Percentiles rank a stretch among this genome's conserved stretches.
Evolutionary conservation across 2,113 vertebrate species (phyloP).

Genomic region (Zosterops pallidus): DNA sequence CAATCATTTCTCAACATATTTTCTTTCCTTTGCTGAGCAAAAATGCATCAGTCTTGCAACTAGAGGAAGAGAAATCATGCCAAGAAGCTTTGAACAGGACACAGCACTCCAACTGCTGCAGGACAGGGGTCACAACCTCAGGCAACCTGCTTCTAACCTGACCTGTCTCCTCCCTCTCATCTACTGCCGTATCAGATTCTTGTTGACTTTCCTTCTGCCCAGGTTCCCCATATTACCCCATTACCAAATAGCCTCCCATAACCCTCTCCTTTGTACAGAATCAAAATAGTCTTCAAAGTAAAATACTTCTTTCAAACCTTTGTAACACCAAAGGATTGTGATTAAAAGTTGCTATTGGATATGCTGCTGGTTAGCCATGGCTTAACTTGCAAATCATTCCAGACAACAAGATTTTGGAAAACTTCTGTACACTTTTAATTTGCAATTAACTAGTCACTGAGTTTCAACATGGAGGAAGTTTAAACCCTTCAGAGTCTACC

Average conservation of each 20-base stretch:
- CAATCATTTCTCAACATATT: background rate
- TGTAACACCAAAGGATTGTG: background rate
- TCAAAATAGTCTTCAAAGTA: background rate
- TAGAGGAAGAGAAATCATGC: background rate
- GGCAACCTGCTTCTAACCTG: background rate
- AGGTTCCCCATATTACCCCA: background rate
- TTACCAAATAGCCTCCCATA: background rate
- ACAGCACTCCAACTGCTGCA: background rate
- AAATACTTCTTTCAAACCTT: background rate
- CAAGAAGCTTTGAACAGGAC: background rate
- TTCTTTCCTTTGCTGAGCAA: background rate
- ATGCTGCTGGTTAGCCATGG: fast-evolving
- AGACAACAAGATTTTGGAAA: background rate
- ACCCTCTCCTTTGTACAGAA: background rate
- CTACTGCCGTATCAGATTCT: background rate
- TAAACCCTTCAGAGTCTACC: background rate
- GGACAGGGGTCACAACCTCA: background rate
- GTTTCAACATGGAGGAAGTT: background rate
- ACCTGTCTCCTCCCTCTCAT: background rate
- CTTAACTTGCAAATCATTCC: background rate
- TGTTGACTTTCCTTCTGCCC: background rate
- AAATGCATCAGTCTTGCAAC: background rate
- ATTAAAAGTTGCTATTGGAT: background rate
- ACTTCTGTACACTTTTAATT: background rate
- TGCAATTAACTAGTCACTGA: background rate